Conservation (phyloP, 2,113 vertebrate genomes). For the Chionis minor region DNA sequence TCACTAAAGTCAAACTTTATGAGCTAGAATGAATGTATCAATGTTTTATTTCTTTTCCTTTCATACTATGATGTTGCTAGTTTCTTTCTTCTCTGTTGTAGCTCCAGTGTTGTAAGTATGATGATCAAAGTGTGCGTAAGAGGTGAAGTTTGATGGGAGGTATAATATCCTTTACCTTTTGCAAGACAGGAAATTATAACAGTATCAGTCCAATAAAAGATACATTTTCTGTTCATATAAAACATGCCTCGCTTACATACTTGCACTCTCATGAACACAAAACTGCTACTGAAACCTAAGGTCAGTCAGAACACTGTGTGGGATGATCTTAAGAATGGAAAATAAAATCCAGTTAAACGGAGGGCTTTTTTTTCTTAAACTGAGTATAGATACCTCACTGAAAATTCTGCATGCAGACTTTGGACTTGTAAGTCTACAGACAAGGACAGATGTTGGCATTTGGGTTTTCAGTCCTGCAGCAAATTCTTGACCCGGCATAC, state of each 20-base stretch:
- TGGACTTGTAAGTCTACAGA: background rate
- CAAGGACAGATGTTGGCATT: background rate
- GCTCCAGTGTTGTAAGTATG: background rate
- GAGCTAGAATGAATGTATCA: background rate
- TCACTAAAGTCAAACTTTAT: background rate
- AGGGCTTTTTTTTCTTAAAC: background rate
- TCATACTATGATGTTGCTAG: background rate
- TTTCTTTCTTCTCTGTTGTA: background rate
- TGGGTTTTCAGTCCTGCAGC: background rate
- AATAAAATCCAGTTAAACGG: background rate
- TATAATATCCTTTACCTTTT: background rate
- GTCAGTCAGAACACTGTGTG: background rate
- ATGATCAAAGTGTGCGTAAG: background rate
- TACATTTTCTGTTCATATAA: background rate
- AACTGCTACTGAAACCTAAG: background rate
- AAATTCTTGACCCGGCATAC: background rate
- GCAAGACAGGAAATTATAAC: background rate
- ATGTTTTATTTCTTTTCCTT: background rate
- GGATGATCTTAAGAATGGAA: background rate
- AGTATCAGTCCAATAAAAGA: background rate
- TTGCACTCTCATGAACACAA: background rate
- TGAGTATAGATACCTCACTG: background rate
- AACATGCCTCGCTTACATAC: background rate
- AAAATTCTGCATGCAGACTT: background rate
- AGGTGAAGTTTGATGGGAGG: background rate